Conservation (phyloP, 1,140 invertebrate species). For the Liolophura sinensis region DNA sequence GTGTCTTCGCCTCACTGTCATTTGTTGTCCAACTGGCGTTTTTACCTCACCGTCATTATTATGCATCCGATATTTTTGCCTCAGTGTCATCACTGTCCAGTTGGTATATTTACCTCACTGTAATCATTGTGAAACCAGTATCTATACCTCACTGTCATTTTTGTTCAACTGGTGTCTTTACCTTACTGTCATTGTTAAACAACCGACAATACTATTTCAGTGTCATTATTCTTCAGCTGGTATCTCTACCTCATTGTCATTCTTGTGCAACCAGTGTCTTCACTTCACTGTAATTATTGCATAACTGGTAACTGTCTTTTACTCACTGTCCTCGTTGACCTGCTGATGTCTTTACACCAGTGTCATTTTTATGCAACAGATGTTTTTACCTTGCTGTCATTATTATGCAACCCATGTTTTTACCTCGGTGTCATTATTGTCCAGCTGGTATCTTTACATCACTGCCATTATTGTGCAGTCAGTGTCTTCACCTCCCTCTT, state of each 20-base stretch:
- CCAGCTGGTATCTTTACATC: neutral
- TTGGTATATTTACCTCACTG: neutral
- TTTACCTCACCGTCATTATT: slow-evolving; percentile 1
- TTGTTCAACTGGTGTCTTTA: neutral
- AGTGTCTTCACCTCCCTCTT: neutral
- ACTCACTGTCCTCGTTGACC: neutral
- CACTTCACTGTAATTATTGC: neutral
- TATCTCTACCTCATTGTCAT: neutral
- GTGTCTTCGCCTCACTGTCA: neutral
- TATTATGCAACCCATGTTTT: no score
- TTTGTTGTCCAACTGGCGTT: neutral
- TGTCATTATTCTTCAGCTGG: neutral
- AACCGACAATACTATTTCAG: neutral
- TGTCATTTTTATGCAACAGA: neutral
- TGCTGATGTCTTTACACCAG: neutral
- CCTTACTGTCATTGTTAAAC: neutral
- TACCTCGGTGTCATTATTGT: neutral
- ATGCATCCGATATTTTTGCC: neutral
- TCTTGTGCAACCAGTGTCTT: neutral
- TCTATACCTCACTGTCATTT: neutral
- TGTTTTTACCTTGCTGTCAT: no score
- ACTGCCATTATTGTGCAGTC: neutral
- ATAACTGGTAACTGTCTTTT: no score
- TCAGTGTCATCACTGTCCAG: neutral
- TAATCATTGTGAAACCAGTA: neutral